These are phyloP conservation scores for Sardinella longiceps DNA, from an alignment of 2,797 vertebrate species.

Conservation along the genomic window DNA sequence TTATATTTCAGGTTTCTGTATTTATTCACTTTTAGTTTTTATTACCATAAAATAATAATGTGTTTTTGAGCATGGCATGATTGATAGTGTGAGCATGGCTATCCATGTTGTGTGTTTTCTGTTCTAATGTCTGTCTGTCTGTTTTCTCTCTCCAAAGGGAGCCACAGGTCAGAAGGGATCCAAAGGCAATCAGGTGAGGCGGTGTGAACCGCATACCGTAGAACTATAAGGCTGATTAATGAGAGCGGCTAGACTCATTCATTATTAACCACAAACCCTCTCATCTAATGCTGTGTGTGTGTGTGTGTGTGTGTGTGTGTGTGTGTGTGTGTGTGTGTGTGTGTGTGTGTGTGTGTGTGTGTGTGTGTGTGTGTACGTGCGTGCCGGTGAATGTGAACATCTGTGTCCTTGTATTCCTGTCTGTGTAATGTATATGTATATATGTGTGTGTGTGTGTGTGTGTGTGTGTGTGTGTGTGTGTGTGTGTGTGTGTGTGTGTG, in stretches of 20 bases:
- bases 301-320: neutral
- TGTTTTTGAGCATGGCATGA: neutral
- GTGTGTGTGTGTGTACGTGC: neutral
- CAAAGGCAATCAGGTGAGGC: conserved; percentile 74
- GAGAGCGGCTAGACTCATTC: neutral
- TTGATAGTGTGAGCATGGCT: neutral
- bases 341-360: neutral
- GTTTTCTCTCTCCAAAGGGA: conserved; percentile 60
- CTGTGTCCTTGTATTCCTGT: too few relatives aligned
- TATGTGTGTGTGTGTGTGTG: neutral
- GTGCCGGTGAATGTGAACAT: neutral
- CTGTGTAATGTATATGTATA: neutral
- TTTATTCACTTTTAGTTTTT: too few relatives aligned
- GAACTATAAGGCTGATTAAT: conserved; percentile 10
- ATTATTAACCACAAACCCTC: neutral
- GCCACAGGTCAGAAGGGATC: conserved; percentile 70
- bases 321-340: neutral
- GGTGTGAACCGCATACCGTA: neutral
- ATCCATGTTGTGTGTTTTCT: neutral
- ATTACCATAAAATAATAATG: too few relatives aligned
- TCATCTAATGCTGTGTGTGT: neutral
- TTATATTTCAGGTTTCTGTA: too few relatives aligned
- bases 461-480: neutral
- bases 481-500: neutral
- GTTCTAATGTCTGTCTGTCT: neutral